Evolutionary conservation across 2,888 invertebrate genomes (phyloP).

Genomic region (Synanthedon myopaeformis): DNA sequence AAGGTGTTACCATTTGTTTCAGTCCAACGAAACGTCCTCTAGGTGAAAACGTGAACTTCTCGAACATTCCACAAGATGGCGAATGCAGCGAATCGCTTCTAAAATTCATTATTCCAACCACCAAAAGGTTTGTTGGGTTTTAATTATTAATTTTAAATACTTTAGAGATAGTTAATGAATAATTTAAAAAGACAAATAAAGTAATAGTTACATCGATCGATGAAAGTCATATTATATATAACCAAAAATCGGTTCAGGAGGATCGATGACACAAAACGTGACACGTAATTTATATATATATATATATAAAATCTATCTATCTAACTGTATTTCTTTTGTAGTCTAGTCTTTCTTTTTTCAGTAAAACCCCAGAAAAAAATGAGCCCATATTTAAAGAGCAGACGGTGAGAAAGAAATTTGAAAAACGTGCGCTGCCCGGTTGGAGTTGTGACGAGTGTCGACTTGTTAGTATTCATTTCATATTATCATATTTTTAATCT

Average conservation of each 20-base stretch:
- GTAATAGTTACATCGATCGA: too few species aligned
- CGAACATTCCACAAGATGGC: constrained; percentile 24
- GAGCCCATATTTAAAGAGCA: constrained; percentile 42
- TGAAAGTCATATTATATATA: too few species aligned
- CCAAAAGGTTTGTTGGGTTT: too few species aligned
- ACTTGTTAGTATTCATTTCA: constrained; percentile 23
- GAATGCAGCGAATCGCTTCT: constrained; percentile 36
- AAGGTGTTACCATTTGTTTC: constrained; percentile 1
- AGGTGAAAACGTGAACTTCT: constrained; percentile 37
- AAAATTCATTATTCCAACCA: constrained; percentile 5
- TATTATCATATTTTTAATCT: too few species aligned
- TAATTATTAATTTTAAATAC: too few species aligned
- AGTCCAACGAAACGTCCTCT: constrained; percentile 43
- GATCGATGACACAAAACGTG: too few species aligned
- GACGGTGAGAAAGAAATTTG: constrained; percentile 39
- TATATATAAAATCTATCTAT: too few species aligned
- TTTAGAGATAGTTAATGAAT: too few species aligned
- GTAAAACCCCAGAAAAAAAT: constrained; percentile 20
- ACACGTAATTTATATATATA: too few species aligned
- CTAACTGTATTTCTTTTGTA: too few species aligned
- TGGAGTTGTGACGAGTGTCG: constrained; percentile 59
- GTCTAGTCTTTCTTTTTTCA: constrained; percentile 11
- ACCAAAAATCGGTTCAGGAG: too few species aligned
- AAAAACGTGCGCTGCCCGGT: constrained; percentile 46
- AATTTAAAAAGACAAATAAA: too few species aligned